These are phyloP conservation scores for Rhyacophila evoluta DNA, from an alignment of 2,888 invertebrate genomes.

Conservation along the genomic window DNA sequence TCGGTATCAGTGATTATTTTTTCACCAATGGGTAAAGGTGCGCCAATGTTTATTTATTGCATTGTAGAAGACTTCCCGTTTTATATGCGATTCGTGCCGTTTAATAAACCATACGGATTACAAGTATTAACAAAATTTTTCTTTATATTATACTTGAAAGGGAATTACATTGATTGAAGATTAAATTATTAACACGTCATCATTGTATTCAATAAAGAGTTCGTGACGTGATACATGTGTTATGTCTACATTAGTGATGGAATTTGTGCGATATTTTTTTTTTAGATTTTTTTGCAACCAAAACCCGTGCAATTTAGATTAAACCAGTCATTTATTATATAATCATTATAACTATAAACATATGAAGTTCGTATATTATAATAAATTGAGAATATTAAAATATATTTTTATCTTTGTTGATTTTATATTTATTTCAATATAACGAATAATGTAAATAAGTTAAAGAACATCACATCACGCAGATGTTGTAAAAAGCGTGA, in stretches of 20 bases:
- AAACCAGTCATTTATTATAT: no score
- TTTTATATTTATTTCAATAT: no score
- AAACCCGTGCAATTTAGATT: no score
- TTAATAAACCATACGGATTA: not conserved
- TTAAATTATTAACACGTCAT: not conserved
- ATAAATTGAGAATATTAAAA: no score
- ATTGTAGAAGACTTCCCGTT: not conserved
- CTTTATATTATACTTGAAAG: not conserved
- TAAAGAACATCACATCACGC: no score
- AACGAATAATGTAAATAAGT: no score
- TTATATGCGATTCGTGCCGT: not conserved
- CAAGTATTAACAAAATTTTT: not conserved
- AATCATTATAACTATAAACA: no score
- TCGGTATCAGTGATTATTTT: no score
- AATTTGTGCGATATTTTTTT: not conserved
- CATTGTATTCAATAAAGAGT: not conserved
- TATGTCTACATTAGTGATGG: not conserved
- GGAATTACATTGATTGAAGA: not conserved
- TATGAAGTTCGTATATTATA: no score
- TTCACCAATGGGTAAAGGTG: not conserved
- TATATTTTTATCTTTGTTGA: no score
- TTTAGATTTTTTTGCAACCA: no score
- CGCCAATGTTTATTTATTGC: not conserved
- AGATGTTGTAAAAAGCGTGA: no score
- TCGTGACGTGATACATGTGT: constrained; percentile 10